These are phyloP conservation scores for Amphipyra berbera DNA, from an alignment of 2,888 invertebrate genomes.

Conservation along the genomic window DNA sequence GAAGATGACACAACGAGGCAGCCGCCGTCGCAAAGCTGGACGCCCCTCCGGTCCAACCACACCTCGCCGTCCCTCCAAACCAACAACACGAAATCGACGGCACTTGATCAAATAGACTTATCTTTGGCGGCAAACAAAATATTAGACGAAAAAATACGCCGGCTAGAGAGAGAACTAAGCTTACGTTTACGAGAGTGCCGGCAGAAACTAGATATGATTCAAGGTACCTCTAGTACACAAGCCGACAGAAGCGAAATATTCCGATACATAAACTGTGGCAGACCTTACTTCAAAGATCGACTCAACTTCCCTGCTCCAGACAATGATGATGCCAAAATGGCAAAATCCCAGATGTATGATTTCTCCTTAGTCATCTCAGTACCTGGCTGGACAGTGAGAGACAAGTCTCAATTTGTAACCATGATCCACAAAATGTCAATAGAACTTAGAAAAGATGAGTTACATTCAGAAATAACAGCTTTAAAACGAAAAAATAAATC, in stretches of 20 bases:
- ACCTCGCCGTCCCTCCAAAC: background rate
- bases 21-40: background rate
- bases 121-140: conserved; percentile 79
- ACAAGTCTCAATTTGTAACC: conserved; percentile 88
- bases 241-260: conserved; percentile 63
- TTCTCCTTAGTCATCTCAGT: conserved; percentile 82
- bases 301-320: conserved; percentile 86
- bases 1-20: conserved; percentile 44
- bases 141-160: conserved; percentile 72
- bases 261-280: conserved; percentile 81
- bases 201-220: conserved; percentile 66
- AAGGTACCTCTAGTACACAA: conserved; percentile 26
- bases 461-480: conserved; percentile 64
- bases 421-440: conserved; percentile 82
- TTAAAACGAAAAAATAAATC: conserved; percentile 58
- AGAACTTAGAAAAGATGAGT: conserved; percentile 63
- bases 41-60: background rate
- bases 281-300: conserved; percentile 92
- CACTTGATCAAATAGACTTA: conserved; percentile 64
- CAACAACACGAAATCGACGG: conserved; percentile 11
- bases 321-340: conserved; percentile 90
- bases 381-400: conserved; percentile 89
- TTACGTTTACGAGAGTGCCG: conserved; percentile 75
- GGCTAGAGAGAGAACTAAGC: conserved; percentile 73
- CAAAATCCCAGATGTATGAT: conserved; percentile 78